phyloP scores from a whole-genome alignment of 1,140 invertebrate genomes.

The Atta texana region DNA sequence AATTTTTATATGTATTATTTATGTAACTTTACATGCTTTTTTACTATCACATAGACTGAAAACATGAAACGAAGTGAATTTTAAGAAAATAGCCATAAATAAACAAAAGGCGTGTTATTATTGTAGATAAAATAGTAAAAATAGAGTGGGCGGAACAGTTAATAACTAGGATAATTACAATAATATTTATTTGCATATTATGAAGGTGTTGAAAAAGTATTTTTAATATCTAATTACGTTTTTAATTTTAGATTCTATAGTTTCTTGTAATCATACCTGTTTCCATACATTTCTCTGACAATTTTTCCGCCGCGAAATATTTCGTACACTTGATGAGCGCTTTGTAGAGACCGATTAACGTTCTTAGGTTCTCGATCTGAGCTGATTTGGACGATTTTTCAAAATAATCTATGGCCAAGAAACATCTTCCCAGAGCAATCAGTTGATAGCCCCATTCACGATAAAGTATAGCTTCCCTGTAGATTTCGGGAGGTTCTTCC shows the following conservation, averaged over 20 bases:
- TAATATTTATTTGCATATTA: not conserved
- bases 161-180: not conserved
- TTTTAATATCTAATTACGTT: not conserved
- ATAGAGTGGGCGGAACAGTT: not conserved
- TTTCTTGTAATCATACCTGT: slow-evolving; percentile 72
- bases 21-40: not conserved
- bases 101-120: not conserved
- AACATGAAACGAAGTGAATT: not conserved
- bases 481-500: slow-evolving; percentile 64
- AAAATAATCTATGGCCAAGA: slow-evolving; percentile 74
- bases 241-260: not conserved
- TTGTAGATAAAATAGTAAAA: not conserved
- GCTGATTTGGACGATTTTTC: slow-evolving; percentile 70
- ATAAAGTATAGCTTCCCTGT: slow-evolving; percentile 74
- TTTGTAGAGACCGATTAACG: slow-evolving; percentile 74
- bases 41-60: not conserved
- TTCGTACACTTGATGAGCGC: slow-evolving; percentile 69
- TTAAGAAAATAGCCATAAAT: not conserved
- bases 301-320: slow-evolving; percentile 71
- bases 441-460: slow-evolving; percentile 80
- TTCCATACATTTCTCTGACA: slow-evolving; percentile 74
- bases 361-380: slow-evolving; percentile 71
- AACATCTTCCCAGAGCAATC: slow-evolving; percentile 62
- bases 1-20: not conserved
- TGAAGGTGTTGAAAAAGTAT: not conserved